Base-by-base conservation (phyloP, 2,888 invertebrate species). In the Drosophila quinaria region DNA sequence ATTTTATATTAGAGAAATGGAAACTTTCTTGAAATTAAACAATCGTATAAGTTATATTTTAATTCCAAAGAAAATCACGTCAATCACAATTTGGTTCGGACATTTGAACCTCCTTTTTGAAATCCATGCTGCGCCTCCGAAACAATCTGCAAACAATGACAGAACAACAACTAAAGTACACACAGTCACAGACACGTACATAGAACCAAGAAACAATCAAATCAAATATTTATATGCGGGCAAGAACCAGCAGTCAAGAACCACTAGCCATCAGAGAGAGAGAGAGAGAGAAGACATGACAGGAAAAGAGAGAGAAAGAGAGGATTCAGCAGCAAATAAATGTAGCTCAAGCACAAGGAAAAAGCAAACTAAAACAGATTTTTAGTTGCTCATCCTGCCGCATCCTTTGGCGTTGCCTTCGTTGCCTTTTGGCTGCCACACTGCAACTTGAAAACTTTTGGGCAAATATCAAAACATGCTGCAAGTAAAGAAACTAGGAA, bases 161-260 rank as follows among this genome's bases (percentile, higher is more conserved):
- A 60, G 62, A 52, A 41, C 55, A 78, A 75, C 55, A 75, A 74
- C 62, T 37, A 37, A 25, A 19, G 39, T 50, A 51, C 39, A 22
- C 42, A 62, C 22, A 25, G 25, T 5, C 25, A 60, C 42, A 42
- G 55, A 47, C 49, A 74, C 65, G 59, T 4, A 22, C 25, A 6
- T 55, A 51, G 51, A 41, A 19, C 46, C 25, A 25, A 66, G 65
- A 69, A 75, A 87, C 87, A 83, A 89, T 81, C 82, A 88, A 84
- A 84, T 84, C 88, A 84, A 84, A 84, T 84, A 84, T 84, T 84
- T 89, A 85, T 80, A 84, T 84, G 87, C 85, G 85, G 80, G 89
- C 84, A 66, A 58, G 33, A 68, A 70, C 44, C 78, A 72, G 74
- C 74, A 77, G 81, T 63, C 77, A 73, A 62, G 51, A 58, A 60